Evolutionary conservation across 1,140 invertebrate genomes (phyloP).

Genomic region (Ooceraea biroi): DNA sequence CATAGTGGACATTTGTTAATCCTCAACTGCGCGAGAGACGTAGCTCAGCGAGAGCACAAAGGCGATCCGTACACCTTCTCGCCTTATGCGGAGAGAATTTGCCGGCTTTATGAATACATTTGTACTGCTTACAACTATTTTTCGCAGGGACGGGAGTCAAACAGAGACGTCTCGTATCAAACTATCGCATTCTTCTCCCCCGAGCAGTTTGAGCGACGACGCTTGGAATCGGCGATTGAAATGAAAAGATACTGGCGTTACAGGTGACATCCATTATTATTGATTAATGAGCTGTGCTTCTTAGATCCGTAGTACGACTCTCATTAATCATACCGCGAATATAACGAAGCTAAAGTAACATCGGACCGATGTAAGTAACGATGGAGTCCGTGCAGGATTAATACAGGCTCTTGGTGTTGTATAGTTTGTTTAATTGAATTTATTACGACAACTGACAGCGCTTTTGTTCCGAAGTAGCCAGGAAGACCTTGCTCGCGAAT

Average conservation of each 20-base stretch:
- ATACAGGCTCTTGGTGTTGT: slow-evolving; percentile 17
- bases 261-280: slow-evolving; percentile 55
- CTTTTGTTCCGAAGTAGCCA: not conserved
- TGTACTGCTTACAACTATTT: slow-evolving; percentile 22
- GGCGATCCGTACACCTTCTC: slow-evolving; percentile 5
- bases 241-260: slow-evolving; percentile 1
- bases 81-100: slow-evolving; percentile 14
- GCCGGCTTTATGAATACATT: slow-evolving; percentile 23
- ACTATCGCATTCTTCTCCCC: not conserved
- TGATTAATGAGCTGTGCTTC: slow-evolving; percentile 41
- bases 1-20: slow-evolving; percentile 25
- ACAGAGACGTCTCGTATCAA: slow-evolving; percentile 6
- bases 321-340: slow-evolving; percentile 37
- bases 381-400: slow-evolving; percentile 9
- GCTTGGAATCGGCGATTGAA: slow-evolving; percentile 7
- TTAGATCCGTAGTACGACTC: not conserved
- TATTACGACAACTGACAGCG: not conserved
- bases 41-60: not conserved
- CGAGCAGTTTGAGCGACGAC: not conserved
- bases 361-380: slow-evolving; percentile 42
- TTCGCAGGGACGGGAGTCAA: not conserved
- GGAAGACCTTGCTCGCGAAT: not conserved
- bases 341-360: not conserved
- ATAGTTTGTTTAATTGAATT: slow-evolving; percentile 38
- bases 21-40: not conserved